Evolutionary conservation across 2,797 vertebrate species (phyloP).

Genomic region (Melopsittacus undulatus): DNA sequence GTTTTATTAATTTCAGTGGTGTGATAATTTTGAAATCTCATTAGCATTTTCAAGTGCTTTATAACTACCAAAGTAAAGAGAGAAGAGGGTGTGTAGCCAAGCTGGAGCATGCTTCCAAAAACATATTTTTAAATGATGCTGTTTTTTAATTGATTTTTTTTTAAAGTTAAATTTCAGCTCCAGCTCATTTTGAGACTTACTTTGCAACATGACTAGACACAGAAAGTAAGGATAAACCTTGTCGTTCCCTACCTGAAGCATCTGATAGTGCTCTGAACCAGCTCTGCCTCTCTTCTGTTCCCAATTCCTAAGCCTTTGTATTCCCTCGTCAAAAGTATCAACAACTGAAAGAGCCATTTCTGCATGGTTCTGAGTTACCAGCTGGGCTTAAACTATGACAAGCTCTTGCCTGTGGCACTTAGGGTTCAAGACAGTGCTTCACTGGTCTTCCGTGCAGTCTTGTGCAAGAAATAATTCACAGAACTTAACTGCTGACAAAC

Average conservation of each 20-base stretch:
- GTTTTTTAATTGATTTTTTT: not conserved
- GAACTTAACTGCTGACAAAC: not conserved
- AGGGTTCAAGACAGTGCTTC: not conserved
- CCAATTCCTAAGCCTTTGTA: rapidly evolving
- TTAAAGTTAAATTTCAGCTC: not conserved
- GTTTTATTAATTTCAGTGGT: not conserved
- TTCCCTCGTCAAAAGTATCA: not conserved
- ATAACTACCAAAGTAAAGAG: not conserved
- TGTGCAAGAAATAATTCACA: not conserved
- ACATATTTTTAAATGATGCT: not conserved
- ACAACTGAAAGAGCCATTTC: not conserved
- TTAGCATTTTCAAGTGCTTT: not conserved
- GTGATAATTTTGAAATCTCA: not conserved
- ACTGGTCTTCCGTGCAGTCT: not conserved
- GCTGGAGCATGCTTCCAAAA: not conserved
- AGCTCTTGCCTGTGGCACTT: not conserved
- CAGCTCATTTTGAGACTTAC: not conserved
- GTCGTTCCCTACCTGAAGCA: not conserved
- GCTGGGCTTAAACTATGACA: not conserved
- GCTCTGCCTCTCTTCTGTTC: not conserved
- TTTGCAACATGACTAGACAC: not conserved
- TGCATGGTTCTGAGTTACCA: not conserved
- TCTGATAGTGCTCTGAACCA: not conserved
- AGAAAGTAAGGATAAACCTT: not conserved
- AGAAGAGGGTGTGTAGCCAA: not conserved